Percentiles rank a stretch among this genome's conserved stretches.
These are phyloP conservation scores for Apostichopus californicus DNA, from an alignment of 35 echinoderm and acorn worm genomes.

Conservation along the genomic window DNA sequence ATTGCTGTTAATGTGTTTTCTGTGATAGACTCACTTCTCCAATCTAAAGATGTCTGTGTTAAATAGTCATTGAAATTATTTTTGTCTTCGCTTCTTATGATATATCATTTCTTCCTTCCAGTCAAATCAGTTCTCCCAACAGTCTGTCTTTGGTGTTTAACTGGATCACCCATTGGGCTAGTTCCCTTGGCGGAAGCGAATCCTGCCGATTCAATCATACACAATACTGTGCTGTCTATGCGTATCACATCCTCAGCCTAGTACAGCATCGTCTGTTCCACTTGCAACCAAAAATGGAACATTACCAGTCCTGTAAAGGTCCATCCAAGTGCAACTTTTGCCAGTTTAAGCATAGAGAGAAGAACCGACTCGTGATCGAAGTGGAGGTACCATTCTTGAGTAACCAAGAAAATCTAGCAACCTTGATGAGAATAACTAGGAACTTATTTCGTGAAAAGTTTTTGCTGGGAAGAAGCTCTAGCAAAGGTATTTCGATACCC, in stretches of 20 bases:
- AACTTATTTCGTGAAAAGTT: background rate
- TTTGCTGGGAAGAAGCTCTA: background rate
- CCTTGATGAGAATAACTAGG: slow-evolving; percentile 1
- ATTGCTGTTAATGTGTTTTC: no score
- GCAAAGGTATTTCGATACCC: background rate
- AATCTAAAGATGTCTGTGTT: no score
- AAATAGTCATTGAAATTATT: background rate
- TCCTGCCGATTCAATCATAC: background rate
- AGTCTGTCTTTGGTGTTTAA: background rate
- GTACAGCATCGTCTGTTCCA: slow-evolving; percentile 14
- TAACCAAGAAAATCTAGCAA: background rate
- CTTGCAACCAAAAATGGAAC: background rate
- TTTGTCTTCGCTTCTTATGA: background rate
- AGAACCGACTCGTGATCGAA: background rate
- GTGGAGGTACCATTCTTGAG: background rate
- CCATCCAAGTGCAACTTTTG: background rate
- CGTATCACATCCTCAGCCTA: background rate
- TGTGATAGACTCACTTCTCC: no score
- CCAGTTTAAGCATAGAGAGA: background rate
- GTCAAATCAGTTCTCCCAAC: background rate
- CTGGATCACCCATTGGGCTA: background rate
- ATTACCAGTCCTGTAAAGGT: background rate
- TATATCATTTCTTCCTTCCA: background rate
- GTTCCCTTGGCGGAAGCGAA: background rate
- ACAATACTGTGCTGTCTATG: background rate